phyloP scores from a whole-genome alignment of 1,140 invertebrate genomes.

The Aphis craccivora region DNA sequence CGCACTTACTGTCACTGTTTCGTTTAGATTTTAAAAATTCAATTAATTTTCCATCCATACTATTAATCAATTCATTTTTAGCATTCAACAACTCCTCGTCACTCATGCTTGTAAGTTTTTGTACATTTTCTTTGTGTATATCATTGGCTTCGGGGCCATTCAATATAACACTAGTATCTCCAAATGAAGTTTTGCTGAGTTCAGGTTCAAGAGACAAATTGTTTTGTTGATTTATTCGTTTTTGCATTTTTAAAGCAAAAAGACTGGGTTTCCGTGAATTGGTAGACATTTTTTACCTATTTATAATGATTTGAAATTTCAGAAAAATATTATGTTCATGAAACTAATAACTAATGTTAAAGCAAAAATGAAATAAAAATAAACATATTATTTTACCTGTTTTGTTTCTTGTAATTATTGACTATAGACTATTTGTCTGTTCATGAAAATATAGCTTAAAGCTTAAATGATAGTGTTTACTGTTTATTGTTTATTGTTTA shows the following conservation, averaged over 20 bases:
- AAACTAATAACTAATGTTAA: neutral
- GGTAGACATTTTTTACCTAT: slow-evolving; percentile 49
- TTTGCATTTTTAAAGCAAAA: slow-evolving; percentile 61
- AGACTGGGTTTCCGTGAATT: slow-evolving; percentile 60
- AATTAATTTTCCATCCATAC: slow-evolving; percentile 73
- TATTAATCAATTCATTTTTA: slow-evolving; percentile 71
- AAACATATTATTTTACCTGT: slow-evolving; percentile 18
- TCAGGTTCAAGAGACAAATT: neutral
- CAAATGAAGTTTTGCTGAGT: slow-evolving; percentile 54
- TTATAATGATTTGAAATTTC: slow-evolving; percentile 39
- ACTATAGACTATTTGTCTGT: neutral
- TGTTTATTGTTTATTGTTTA: no score
- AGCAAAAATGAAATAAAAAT: neutral
- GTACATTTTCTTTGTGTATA: slow-evolving; percentile 80
- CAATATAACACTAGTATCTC: slow-evolving; percentile 67
- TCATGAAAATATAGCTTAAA: no score
- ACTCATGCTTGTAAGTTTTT: slow-evolving; percentile 74
- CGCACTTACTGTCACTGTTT: neutral
- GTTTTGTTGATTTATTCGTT: slow-evolving; percentile 46
- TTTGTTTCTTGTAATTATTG: neutral
- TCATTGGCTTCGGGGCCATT: slow-evolving; percentile 67
- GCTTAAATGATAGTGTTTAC: no score
- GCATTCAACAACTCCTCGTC: slow-evolving; percentile 79
- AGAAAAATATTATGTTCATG: slow-evolving; percentile 63
- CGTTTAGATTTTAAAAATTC: slow-evolving; percentile 69